phyloP scores from a whole-genome alignment of 2,113 vertebrate genomes.

The Stomatorhinus ivindoensis region DNA sequence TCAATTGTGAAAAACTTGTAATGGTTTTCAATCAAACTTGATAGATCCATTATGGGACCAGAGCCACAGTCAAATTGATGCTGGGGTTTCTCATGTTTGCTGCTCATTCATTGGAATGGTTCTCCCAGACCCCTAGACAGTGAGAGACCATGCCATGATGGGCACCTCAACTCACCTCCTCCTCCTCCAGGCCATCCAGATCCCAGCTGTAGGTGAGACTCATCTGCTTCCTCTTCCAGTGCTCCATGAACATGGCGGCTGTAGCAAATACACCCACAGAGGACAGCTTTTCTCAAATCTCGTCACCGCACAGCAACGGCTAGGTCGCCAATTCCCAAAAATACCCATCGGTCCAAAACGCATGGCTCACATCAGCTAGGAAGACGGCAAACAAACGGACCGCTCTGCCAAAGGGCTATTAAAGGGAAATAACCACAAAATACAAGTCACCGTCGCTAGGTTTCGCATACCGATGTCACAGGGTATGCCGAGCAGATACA shows the following conservation, averaged over 20 bases:
- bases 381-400: background rate
- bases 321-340: constrained; percentile 5
- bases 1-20: background rate
- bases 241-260: constrained; percentile 92
- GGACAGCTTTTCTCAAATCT: background rate
- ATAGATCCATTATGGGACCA: background rate
- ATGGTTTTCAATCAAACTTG: background rate
- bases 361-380: background rate
- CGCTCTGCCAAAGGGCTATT: background rate
- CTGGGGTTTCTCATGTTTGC: background rate
- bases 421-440: background rate
- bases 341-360: background rate
- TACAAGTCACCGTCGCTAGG: background rate
- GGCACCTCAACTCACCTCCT: constrained; percentile 68
- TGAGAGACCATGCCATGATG: background rate
- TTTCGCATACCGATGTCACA: background rate
- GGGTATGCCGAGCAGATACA: background rate
- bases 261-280: background rate
- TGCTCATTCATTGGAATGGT: background rate
- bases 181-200: constrained; percentile 87
- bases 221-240: constrained; percentile 94
- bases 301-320: background rate
- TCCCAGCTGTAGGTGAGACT: constrained; percentile 92
- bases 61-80: background rate
- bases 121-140: background rate